Base-by-base conservation (phyloP, 2,113 vertebrate species). In the Malurus melanocephalus region DNA sequence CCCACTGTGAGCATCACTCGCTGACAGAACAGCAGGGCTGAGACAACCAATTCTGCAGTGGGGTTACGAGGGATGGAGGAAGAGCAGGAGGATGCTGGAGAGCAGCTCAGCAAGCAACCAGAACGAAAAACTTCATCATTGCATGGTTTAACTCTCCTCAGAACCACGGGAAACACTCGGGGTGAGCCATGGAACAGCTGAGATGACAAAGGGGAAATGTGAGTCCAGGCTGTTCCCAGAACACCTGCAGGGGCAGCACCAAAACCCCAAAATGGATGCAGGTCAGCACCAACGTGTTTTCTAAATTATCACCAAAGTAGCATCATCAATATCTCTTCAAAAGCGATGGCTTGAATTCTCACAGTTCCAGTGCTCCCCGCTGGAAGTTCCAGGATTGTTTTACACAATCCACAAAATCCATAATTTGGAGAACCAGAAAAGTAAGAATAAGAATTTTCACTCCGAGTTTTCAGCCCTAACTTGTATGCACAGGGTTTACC, bases 281-380 rank as follows among this genome's bases (percentile, higher is more conserved):
- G 0, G 3, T 3, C 10, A 1, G 42, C 57, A 45, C 1, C 61
- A 22, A 9, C 1, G 0, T 1, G 13, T n/a, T 24, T 27, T 7
- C 51, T 32, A 7, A 49, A 64, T 32, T 10, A 22, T 9, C 35
- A 57, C 10, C 68, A 14, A 17, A 3, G 3, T 9, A 32, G 23
- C 6, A 5, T 20, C 1, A 32, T 1, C 28, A 57, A 4, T 8
- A 16, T 1, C 17, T 72, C 21, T 3, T 2, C 27, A 11, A 4
- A 55, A 59, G 62, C 2, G 43, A 11, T 3, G 2, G 5, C 15
- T 5, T 16, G 33, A 60, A 18, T 27, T 6, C 55, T 7, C 23
- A 2, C 0, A 38, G 22, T 11, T 9, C 42, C 49, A 16, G 4
- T 3, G 16, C 30, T 27, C 49, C 12, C 40, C 3, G 0, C 3